Evolutionary conservation across 2,888 invertebrate genomes (phyloP).

Genomic region (Ennomos erosarius): DNA sequence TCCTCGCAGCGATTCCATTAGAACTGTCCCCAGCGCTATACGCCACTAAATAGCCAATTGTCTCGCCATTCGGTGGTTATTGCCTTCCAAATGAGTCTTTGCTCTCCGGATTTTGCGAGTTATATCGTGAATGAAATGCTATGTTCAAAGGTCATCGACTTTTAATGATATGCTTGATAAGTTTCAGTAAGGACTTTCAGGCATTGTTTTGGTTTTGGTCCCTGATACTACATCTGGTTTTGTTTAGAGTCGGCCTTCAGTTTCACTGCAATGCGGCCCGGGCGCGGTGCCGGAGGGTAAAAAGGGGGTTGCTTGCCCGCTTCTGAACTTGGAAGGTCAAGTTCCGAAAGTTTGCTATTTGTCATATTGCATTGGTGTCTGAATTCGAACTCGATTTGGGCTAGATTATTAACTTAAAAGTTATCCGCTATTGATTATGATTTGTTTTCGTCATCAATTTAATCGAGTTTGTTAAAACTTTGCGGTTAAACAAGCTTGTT

Average conservation of each 20-base stretch:
- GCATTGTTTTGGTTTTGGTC: slow-evolving; percentile 30
- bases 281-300: slow-evolving; percentile 52
- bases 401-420: slow-evolving; percentile 39
- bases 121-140: slow-evolving; percentile 40
- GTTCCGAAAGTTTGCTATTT: slow-evolving; percentile 68
- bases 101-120: slow-evolving; percentile 39
- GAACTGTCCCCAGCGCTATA: slow-evolving; percentile 49
- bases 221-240: slow-evolving; percentile 47
- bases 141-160: slow-evolving; percentile 45
- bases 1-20: slow-evolving; percentile 57
- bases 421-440: slow-evolving; percentile 24
- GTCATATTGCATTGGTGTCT: slow-evolving; percentile 62
- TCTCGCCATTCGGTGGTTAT: slow-evolving; percentile 49
- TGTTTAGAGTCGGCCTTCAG: slow-evolving; percentile 67
- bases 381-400: slow-evolving; percentile 53
- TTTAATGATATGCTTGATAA: slow-evolving; percentile 33
- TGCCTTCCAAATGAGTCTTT: slow-evolving; percentile 53
- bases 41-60: slow-evolving; percentile 58
- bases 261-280: slow-evolving; percentile 79
- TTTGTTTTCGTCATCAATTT: slow-evolving; percentile 24
- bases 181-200: slow-evolving; percentile 36
- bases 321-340: slow-evolving; percentile 79
- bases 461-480: slow-evolving; percentile 20
- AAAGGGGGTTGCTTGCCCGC: slow-evolving; percentile 50
- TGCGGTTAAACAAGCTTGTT: slow-evolving; percentile 9